Conservation (phyloP, 2,888 invertebrate species). For the Himalopsyche anomala region DNA sequence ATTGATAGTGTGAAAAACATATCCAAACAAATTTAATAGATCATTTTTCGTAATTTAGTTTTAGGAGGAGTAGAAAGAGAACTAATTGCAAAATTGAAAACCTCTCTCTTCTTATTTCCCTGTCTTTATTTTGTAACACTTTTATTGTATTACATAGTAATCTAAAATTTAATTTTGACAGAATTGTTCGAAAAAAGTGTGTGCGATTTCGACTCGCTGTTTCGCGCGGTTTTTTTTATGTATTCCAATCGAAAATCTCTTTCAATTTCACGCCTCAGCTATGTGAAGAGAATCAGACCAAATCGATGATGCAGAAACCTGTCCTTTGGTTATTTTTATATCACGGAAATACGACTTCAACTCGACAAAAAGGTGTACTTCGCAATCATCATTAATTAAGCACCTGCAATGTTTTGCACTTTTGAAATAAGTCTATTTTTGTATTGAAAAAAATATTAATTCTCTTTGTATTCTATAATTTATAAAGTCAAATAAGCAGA, state of each 20-base stretch:
- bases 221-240: background rate
- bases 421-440: no score
- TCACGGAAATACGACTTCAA: background rate
- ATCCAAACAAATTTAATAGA: no score
- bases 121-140: background rate
- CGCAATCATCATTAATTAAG: background rate
- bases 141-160: background rate
- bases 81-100: no score
- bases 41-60: no score
- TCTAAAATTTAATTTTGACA: background rate
- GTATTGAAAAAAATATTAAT: no score
- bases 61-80: no score
- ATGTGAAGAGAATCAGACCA: background rate
- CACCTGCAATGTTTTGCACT: background rate
- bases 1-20: no score
- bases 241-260: conserved; percentile 24
- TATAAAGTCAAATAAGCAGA: no score
- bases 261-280: conserved; percentile 1
- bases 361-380: background rate
- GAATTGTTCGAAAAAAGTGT: conserved; percentile 1
- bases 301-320: background rate
- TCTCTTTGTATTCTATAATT: no score
- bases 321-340: background rate
- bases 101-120: no score
- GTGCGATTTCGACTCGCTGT: background rate